These are phyloP conservation scores for Battus philenor DNA, from an alignment of 1,140 invertebrate genomes.

Conservation along the genomic window DNA sequence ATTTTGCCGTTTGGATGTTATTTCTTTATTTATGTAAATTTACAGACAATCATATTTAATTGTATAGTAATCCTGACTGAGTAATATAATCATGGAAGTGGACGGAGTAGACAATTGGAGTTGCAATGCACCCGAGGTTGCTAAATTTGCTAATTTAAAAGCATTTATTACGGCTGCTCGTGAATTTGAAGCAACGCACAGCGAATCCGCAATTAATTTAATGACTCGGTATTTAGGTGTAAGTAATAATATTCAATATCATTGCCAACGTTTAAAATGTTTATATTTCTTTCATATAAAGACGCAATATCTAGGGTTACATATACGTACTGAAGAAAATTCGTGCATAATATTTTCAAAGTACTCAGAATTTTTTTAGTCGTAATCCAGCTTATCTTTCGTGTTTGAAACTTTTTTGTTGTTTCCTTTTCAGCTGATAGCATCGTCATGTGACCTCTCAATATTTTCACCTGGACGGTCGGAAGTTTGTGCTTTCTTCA, in stretches of 20 bases:
- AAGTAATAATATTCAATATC: conserved; percentile 29
- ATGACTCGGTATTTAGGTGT: conserved; percentile 67
- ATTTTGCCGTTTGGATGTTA: conserved; percentile 18
- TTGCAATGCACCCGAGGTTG: conserved; percentile 41
- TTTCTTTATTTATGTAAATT: conserved; percentile 11
- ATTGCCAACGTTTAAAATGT: too few relatives aligned
- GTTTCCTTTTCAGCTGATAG: conserved; percentile 62
- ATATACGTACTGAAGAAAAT: too few relatives aligned
- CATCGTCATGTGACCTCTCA: conserved; percentile 61
- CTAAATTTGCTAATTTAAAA: conserved; percentile 65
- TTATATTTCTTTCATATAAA: too few relatives aligned
- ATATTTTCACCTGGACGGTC: conserved; percentile 63
- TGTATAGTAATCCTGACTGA: not conserved
- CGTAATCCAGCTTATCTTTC: too few relatives aligned
- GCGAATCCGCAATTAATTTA: conserved; percentile 61
- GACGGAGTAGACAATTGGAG: conserved; percentile 48
- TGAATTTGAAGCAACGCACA: conserved; percentile 69
- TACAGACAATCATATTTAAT: conserved; percentile 1
- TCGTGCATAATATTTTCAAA: too few relatives aligned
- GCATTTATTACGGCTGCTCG: conserved; percentile 65
- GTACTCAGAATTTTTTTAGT: too few relatives aligned
- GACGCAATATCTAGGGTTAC: too few relatives aligned
- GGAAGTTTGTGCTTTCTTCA: conserved; percentile 70
- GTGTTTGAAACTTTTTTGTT: too few relatives aligned
- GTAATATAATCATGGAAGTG: conserved; percentile 48